Evolutionary conservation across 2,113 vertebrate species (phyloP).

Genomic region (Damaliscus lunatus): DNA sequence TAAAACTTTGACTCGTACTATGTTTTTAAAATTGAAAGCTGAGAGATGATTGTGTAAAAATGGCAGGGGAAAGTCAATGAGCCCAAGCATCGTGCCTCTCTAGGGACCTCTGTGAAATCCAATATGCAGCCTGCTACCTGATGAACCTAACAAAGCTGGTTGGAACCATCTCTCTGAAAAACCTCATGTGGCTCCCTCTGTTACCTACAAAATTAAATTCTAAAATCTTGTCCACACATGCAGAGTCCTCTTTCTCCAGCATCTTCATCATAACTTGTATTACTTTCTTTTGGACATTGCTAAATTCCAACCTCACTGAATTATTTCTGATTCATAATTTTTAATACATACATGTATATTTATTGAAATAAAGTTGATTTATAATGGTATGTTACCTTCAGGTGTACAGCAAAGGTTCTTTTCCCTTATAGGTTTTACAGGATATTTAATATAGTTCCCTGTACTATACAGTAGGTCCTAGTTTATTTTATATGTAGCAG

Average conservation of each 20-base stretch:
- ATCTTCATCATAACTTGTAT: background rate
- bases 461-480: background rate
- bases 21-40: constrained; percentile 17
- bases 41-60: background rate
- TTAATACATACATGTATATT: background rate
- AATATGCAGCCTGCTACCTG: background rate
- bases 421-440: background rate
- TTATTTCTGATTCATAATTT: background rate
- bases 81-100: background rate
- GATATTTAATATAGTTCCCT: background rate
- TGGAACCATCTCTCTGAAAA: background rate
- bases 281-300: background rate
- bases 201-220: background rate
- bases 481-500: background rate
- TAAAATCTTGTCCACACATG: background rate
- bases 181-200: background rate
- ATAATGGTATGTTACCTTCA: background rate
- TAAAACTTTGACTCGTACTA: background rate
- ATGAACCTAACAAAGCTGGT: background rate
- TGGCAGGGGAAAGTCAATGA: background rate
- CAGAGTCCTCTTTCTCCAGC: background rate
- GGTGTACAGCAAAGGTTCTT: background rate
- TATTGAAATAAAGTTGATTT: background rate
- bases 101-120: background rate
- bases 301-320: background rate